A percentile compares a stretch with the other conserved stretches of the same genome.
These are phyloP conservation scores for Xenopus petersii DNA, from an alignment of 2,797 vertebrate species.

Conservation along the genomic window DNA sequence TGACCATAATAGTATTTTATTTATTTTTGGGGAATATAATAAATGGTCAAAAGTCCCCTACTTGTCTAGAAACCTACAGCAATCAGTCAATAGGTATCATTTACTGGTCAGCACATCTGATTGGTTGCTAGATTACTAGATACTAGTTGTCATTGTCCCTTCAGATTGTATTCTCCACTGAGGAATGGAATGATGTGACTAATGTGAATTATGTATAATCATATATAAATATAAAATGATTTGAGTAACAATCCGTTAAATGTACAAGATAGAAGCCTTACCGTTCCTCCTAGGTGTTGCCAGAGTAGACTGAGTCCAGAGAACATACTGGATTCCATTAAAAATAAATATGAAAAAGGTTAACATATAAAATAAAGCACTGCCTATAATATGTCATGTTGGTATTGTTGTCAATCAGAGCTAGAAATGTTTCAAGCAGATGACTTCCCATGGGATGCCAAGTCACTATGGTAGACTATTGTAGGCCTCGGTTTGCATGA, in stretches of 20 bases:
- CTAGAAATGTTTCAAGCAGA: constrained; percentile 74
- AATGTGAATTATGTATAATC: neutral
- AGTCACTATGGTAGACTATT: constrained; percentile 70
- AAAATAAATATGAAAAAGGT: neutral
- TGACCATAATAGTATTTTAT: too few relatives aligned
- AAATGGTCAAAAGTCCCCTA: too few relatives aligned
- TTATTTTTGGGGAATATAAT: too few relatives aligned
- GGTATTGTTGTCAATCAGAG: constrained; percentile 69
- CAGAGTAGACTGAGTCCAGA: constrained; percentile 56
- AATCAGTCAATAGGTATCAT: too few relatives aligned
- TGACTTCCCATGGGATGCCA: constrained; percentile 74
- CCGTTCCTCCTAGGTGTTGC: neutral
- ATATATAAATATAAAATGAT: too few relatives aligned
- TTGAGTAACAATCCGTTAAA: too few relatives aligned
- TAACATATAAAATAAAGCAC: constrained; percentile 51
- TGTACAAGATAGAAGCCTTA: neutral
- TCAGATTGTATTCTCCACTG: too few relatives aligned
- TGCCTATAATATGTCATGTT: constrained; percentile 66
- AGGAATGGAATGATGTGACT: too few relatives aligned
- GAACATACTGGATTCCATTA: constrained; percentile 34
- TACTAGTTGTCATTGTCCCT: too few relatives aligned
- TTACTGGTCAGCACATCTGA: too few relatives aligned
- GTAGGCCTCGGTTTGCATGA: constrained; percentile 82
- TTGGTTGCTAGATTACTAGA: too few relatives aligned
- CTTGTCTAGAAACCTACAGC: too few relatives aligned